Percentiles rank a stretch among this genome's conserved stretches.
phyloP scores from a whole-genome alignment of 64 coral and sea anemone species.

The Actinia equina region DNA sequence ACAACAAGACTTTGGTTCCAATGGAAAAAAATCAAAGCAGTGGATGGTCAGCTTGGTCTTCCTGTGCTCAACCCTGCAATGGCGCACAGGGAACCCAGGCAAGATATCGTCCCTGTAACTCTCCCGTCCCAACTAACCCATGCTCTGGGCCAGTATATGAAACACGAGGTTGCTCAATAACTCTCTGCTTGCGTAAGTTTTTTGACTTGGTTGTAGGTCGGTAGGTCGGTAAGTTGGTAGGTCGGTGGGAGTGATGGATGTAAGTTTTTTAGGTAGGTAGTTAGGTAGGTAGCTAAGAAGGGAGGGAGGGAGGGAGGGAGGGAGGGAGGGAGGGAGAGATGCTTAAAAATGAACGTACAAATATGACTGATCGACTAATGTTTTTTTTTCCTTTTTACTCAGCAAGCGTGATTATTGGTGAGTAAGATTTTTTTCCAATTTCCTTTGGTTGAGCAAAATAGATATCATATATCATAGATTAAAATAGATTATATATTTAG shows the following conservation, averaged over 20 bases:
- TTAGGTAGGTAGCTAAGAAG: no score
- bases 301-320: no score
- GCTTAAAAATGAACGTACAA: no score
- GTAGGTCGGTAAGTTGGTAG: no score
- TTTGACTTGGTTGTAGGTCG: no score
- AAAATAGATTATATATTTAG: no score
- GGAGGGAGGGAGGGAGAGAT: no score
- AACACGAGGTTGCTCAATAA: background rate
- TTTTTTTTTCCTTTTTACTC: background rate
- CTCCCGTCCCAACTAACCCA: background rate
- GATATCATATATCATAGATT: no score
- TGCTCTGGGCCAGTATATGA: conserved; percentile 11
- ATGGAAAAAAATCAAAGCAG: background rate
- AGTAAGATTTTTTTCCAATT: background rate
- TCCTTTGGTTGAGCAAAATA: no score
- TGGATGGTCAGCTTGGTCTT: conserved; percentile 7
- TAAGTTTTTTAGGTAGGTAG: no score
- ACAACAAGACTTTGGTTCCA: conserved; percentile 6
- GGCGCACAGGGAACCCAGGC: background rate
- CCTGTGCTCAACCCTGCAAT: background rate
- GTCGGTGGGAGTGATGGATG: no score
- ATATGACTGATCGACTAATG: no score
- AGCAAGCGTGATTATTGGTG: background rate
- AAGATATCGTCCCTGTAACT: background rate
- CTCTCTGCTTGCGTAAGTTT: conserved; percentile 13